These are phyloP conservation scores for Mormyrus proboscirostris DNA, from an alignment of 2,797 vertebrate genomes.

Conservation along the genomic window DNA sequence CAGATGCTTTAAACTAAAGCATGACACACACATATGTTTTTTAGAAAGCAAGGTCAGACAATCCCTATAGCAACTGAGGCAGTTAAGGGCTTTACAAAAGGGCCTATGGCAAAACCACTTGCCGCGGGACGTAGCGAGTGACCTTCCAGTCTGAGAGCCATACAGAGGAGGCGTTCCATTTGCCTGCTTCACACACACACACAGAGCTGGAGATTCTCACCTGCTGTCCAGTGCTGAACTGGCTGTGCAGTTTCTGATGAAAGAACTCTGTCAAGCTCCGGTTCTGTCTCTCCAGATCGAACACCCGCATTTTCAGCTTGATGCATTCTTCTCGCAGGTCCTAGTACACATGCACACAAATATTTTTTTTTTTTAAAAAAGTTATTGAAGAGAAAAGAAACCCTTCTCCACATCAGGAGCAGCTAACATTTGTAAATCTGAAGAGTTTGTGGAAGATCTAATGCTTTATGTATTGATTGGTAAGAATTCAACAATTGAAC, in stretches of 20 bases:
- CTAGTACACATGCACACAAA: constrained; percentile 38
- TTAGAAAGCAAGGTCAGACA: background rate
- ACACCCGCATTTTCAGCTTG: constrained; percentile 91
- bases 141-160: background rate
- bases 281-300: constrained; percentile 92
- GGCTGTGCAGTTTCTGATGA: constrained; percentile 86
- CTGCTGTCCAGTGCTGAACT: constrained; percentile 76
- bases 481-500: background rate
- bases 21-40: background rate
- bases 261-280: constrained; percentile 83
- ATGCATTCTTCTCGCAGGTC: constrained; percentile 88
- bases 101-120: background rate
- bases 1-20: background rate
- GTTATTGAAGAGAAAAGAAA: background rate
- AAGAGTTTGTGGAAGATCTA: background rate
- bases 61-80: background rate
- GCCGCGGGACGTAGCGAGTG: background rate
- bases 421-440: background rate
- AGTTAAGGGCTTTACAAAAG: background rate
- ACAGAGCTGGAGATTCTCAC: constrained; percentile 44
- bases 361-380: background rate
- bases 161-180: background rate
- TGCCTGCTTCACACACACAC: background rate
- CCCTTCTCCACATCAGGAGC: background rate
- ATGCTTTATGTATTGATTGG: background rate